These are phyloP conservation scores for Drosophila rubida DNA, from an alignment of 2,888 invertebrate species.

Conservation along the genomic window DNA sequence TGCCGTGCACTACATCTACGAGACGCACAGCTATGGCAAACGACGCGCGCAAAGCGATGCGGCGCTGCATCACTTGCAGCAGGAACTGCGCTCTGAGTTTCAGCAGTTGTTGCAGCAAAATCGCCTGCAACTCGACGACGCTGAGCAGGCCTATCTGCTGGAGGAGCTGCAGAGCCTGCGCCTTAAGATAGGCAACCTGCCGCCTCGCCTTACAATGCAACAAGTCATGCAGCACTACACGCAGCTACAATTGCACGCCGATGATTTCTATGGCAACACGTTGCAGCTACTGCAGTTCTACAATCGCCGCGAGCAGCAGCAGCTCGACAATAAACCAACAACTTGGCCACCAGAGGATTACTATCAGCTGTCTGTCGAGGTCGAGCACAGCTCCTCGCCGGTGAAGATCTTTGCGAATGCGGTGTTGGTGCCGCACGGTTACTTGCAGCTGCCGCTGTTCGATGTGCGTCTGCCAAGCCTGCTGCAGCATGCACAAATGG, in stretches of 20 bases:
- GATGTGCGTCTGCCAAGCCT: conserved; percentile 52
- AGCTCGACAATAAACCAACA: conserved; percentile 44
- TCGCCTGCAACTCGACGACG: conserved; percentile 48
- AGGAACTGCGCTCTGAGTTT: conserved; percentile 52
- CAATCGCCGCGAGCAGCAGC: conserved; percentile 44
- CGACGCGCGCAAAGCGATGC: conserved; percentile 57
- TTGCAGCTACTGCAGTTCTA: conserved; percentile 64
- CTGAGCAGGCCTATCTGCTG: conserved; percentile 59
- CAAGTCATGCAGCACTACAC: conserved; percentile 57
- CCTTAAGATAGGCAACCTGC: conserved; percentile 77
- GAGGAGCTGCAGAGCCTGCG: conserved; percentile 64
- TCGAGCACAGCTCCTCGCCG: conserved; percentile 72
- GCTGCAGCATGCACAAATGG: conserved; percentile 70
- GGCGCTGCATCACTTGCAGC: conserved; percentile 50
- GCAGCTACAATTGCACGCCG: conserved; percentile 42
- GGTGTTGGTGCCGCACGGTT: conserved; percentile 74
- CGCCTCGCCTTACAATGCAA: conserved; percentile 27
- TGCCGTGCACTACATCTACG: conserved; percentile 74
- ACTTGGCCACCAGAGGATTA: conserved; percentile 36
- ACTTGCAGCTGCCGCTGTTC: conserved; percentile 72
- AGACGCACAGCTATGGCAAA: conserved; percentile 54
- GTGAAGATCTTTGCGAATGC: conserved; percentile 77
- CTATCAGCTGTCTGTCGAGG: conserved; percentile 60
- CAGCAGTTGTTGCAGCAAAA: conserved; percentile 56
- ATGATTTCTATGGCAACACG: conserved; percentile 70